Base-by-base conservation (phyloP, 2,888 invertebrate genomes). In the Epiperipatus broadwayi region DNA sequence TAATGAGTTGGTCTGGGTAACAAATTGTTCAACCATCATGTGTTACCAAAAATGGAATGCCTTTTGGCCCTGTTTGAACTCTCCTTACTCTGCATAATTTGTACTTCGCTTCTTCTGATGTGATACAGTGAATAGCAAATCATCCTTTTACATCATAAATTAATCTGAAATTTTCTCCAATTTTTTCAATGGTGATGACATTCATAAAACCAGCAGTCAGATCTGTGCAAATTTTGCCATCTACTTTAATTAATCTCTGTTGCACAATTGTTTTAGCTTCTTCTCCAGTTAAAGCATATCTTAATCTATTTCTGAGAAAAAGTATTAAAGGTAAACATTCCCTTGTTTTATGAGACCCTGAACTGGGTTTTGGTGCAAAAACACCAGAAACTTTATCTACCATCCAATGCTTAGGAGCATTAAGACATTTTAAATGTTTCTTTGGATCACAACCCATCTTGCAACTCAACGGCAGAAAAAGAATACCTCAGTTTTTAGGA, bases 381-480 rank as follows among this genome's bases (percentile, higher is more conserved):
- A 84, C 87, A 58, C 95, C 95, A 48, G 89, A 87, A 54, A 95
- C 68, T 67, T 97, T 99, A 71, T 93, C 95, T 72, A 97, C 75
- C 93, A 99, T 95, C 97, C 97, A 97, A 79, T 95, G 85, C 67
- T 91, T 93, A 8, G 97, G 97, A 43, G 97, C 97, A 62, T 83
- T 78, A 57, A 97, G 72, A 66, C 97, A 89, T 77, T 97, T 97
- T 72, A 99, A 72, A 69, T 95, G 95, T 71, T 95, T 93, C 66
- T 91, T 93, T 34, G 91, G 93, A 64, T 97, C 97, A 66, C 95
- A 81, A 66, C 84, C 89, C 91, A n/a, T n/a, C n/a, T n/a, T n/a
- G n/a, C n/a, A n/a, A n/a, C n/a, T n/a, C n/a, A n/a, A n/a, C n/a
- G n/a, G n/a, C n/a, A n/a, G n/a, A n/a, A n/a, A n/a, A n/a, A n/a